Conservation (phyloP, 2,113 vertebrate species). For the Aviceda subcristata region DNA sequence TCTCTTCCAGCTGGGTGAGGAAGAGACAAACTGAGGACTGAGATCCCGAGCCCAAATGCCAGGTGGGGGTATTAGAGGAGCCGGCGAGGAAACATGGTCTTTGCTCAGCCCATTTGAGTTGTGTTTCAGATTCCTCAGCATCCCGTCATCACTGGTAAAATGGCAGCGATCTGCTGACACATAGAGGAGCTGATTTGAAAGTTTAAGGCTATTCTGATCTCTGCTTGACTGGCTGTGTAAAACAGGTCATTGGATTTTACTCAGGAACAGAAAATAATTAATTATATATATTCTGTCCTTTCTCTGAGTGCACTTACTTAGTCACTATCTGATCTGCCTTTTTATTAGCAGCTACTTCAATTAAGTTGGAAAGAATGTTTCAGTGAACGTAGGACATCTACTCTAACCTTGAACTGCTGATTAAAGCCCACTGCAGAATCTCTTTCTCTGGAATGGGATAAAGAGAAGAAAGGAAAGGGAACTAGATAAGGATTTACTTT, state of each 20-base stretch:
- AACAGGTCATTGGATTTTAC: neutral
- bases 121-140: neutral
- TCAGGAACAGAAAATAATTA: neutral
- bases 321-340: neutral
- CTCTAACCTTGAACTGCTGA: constrained; percentile 4
- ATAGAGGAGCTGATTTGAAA: neutral
- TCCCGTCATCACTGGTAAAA: accelerated
- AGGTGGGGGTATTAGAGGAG: neutral
- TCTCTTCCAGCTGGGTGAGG: neutral
- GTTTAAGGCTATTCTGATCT: neutral
- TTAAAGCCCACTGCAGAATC: neutral
- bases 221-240: neutral
- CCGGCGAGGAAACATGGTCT: neutral
- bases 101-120: neutral
- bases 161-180: neutral
- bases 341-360: neutral
- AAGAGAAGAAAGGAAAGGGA: neutral
- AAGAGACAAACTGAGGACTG: neutral
- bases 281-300: neutral
- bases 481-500: neutral
- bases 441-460: neutral
- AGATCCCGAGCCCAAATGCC: neutral
- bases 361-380: neutral
- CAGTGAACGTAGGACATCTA: neutral
- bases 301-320: neutral